Evolutionary conservation across 2,888 invertebrate species (phyloP), one percentile per base, ranked within the genome.

Genomic region (Archips crataeganus): DNA sequence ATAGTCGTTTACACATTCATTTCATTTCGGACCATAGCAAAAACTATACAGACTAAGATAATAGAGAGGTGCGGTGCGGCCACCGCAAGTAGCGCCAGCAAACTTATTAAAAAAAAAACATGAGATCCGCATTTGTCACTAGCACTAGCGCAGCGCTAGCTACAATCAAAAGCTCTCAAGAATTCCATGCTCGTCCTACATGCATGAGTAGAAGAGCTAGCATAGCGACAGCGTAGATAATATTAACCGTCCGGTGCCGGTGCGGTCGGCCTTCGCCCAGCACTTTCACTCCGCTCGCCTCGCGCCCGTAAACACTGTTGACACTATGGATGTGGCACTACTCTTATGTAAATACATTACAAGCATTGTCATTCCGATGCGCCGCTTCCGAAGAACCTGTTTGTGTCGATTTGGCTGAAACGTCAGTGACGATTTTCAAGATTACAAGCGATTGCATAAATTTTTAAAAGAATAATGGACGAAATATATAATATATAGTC

Each of bases 191-290:
- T 70, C 69, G 74, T 70, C 70, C 74, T 70, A 74, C 74, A 74
- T 74, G 64, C 64, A 36, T 2, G 45, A 64, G 42, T 67, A 67
- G 68, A 72, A 70, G 65, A 65, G 60, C 60, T 54, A 69, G 74
- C 74, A 74, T 70, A 73, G 66, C 75, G 63, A 73, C 70, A 75
- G 63, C 71, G 75, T 57, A 75, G 74, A 74, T 74, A 75, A 68
- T 62, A 75, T 72, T 32, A 75, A 59, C 60, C 65, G 64, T 49
- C 68, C 70, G 63, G 63, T 87, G 89, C 86, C 70, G 63, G 63
- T 86, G 89, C 86, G 85, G 88, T 85, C 90, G 93, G 92, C 93
- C 93, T 94, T 93, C 93, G 88, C 82, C 83, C 84, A 84, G 81
- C 84, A 59, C 93, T 93, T 93, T 93, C 93, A 93, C 93, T 93